A percentile compares a stretch with the other conserved stretches of the same genome.
Evolutionary conservation across 1,140 invertebrate genomes (phyloP).

Genomic region (Papilio machaon): DNA sequence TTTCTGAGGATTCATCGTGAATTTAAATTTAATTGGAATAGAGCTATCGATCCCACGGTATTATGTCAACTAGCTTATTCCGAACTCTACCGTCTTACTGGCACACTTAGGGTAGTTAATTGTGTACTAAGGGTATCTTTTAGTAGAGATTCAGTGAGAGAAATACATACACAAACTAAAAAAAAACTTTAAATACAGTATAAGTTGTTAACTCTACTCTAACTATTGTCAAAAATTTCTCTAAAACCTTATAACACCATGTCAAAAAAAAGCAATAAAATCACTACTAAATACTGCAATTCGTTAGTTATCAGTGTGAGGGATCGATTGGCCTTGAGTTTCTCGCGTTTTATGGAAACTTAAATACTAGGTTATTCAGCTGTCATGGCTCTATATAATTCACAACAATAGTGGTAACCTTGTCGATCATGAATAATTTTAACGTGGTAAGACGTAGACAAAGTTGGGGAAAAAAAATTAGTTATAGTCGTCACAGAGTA

Average conservation of each 20-base stretch:
- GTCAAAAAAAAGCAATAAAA: neutral
- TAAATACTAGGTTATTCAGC: slow-evolving; percentile 3
- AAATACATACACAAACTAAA: too few relatives aligned
- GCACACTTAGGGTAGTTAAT: neutral
- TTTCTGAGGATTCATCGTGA: neutral
- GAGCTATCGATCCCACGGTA: slow-evolving; percentile 5
- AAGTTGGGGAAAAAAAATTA: neutral
- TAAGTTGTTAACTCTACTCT: too few relatives aligned
- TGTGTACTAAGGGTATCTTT: too few relatives aligned
- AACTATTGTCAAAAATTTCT: too few relatives aligned
- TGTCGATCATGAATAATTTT: slow-evolving; percentile 23
- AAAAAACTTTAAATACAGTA: too few relatives aligned
- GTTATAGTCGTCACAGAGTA: neutral
- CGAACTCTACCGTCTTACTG: neutral
- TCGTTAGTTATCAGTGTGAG: neutral
- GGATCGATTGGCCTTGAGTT: neutral
- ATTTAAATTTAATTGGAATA: slow-evolving; percentile 3
- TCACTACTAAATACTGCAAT: neutral
- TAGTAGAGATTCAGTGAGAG: too few relatives aligned
- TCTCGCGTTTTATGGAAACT: neutral
- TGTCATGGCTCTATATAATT: neutral
- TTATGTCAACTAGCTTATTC: neutral
- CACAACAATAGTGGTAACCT: slow-evolving; percentile 2
- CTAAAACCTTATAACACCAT: too few relatives aligned
- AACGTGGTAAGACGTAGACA: neutral